Evolutionary conservation across 2,797 vertebrate genomes (phyloP).

Genomic region (Tympanoctomys barrerae): DNA sequence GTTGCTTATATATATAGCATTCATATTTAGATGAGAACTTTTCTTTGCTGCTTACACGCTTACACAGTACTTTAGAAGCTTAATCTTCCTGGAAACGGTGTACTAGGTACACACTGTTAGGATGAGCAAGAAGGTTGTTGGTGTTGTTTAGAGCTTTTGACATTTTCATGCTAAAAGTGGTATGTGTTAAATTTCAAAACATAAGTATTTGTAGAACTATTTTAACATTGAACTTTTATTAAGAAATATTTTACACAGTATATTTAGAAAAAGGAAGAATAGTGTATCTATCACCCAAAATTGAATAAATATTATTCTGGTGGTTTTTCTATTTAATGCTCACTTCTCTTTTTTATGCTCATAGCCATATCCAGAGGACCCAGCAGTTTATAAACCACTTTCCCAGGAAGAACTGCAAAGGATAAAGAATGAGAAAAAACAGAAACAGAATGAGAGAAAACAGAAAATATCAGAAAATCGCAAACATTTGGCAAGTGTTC

Average conservation of each 20-base stretch:
- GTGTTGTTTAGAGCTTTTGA: background rate
- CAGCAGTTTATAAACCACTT: constrained; percentile 99
- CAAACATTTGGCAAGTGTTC: constrained; percentile 98
- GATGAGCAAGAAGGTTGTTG: background rate
- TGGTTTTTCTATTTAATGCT: constrained; percentile 65
- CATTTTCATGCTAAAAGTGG: constrained; percentile 33
- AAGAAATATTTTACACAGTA: constrained; percentile 60
- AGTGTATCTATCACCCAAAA: background rate
- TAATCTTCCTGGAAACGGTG: constrained; percentile 19
- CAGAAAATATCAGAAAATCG: constrained; percentile 99
- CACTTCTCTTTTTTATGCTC: constrained; percentile 74
- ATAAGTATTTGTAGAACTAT: constrained; percentile 2
- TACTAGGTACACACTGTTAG: background rate
- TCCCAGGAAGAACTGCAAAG: constrained; percentile 99
- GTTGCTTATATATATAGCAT: constrained; percentile 1
- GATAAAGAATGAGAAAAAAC: constrained; percentile 99
- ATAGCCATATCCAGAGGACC: constrained; percentile 99
- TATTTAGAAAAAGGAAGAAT: background rate
- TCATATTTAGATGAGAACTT: constrained; percentile 30
- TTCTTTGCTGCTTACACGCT: constrained; percentile 9
- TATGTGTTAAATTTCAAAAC: constrained; percentile 28
- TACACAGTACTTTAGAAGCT: background rate
- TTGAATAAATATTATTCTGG: constrained; percentile 41
- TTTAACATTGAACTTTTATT: constrained; percentile 49
- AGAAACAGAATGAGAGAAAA: constrained; percentile 99